Evolutionary conservation across 2,888 invertebrate genomes (phyloP).

Genomic region (Encarsia formosa): DNA sequence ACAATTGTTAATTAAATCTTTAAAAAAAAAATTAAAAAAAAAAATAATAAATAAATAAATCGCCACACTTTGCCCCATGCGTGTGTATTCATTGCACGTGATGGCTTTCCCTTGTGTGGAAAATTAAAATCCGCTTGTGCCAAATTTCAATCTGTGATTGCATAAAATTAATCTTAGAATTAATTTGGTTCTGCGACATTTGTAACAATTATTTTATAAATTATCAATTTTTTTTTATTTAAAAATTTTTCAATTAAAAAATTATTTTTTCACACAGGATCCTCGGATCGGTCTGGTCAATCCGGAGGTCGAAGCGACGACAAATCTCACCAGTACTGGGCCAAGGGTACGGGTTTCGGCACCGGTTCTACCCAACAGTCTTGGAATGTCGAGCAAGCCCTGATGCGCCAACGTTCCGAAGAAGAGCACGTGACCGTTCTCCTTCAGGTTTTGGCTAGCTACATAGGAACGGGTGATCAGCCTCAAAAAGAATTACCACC

Average conservation of each 20-base stretch:
- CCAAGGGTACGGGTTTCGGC: conserved; percentile 94
- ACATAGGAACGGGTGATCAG: conserved; percentile 72
- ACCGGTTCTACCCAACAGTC: conserved; percentile 93
- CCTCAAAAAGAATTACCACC: conserved; percentile 59
- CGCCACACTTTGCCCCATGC: no score
- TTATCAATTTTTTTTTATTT: no score
- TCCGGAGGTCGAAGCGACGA: conserved; percentile 54
- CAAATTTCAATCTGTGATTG: no score
- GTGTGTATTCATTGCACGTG: no score
- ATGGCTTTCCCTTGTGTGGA: no score
- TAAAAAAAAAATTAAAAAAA: no score
- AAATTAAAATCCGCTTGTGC: no score
- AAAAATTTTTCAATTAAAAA: not conserved
- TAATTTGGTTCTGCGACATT: no score
- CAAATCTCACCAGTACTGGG: conserved; percentile 83
- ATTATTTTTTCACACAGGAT: conserved; percentile 21
- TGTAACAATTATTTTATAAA: no score
- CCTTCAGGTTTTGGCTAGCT: conserved; percentile 78
- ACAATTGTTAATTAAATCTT: no score
- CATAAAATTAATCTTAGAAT: no score
- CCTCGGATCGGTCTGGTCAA: conserved; percentile 47
- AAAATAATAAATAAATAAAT: no score
- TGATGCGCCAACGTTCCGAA: conserved; percentile 81
- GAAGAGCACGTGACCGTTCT: conserved; percentile 91
- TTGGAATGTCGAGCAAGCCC: conserved; percentile 95